Base-by-base conservation (phyloP, 2,113 vertebrate species). In the Neoarius graeffei region DNA sequence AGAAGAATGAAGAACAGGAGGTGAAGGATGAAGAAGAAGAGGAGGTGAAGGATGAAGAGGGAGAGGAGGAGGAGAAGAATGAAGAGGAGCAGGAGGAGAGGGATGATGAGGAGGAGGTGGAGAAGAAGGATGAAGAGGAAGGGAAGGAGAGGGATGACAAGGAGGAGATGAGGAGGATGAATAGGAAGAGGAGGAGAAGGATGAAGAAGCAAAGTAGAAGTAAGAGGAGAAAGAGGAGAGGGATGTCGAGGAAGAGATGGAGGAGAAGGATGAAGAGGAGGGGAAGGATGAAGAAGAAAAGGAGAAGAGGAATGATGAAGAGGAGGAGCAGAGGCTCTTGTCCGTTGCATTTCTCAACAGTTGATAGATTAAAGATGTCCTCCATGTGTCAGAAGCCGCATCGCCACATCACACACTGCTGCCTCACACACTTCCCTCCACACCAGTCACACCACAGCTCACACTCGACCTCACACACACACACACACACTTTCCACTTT, bases 381-480 rank as follows among this genome's bases (percentile, higher is more conserved):
- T 82, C 85, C 91, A 88, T 90, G 92, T 94, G 94, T 92, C 88
- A 64, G 64, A 84, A 79, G 50, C 89, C 71, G 93, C 91, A 92
- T 94, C 91, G 94, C 92, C 91, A 94, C 92, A 93, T 94, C 91
- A 93, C 91, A 93, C 77, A 54, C 50, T 71, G 52, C 83, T 84
- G 8, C 81, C 79, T 85, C 19, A 77, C 42, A 50, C 74, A 77
- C 11, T 8, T 30, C 14, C 71, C 30, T n/a, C 30, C 23, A 54
- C 50, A 52, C 48, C 48, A 77, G 15, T 19, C 48, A 77, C 74
- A 54, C 35, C 17, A 71, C 14, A 71, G 27, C 71, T 17, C 71
- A 48, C 35, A 20, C 7, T 14, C 35, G 35, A 42, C 35, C 35
- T 42, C 35, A 42, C 42, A 42, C 42, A 42, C 42, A 42, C 35